Evolutionary conservation across 2,113 vertebrate species (phyloP).

Genomic region (Micronycteris hirsuta): DNA sequence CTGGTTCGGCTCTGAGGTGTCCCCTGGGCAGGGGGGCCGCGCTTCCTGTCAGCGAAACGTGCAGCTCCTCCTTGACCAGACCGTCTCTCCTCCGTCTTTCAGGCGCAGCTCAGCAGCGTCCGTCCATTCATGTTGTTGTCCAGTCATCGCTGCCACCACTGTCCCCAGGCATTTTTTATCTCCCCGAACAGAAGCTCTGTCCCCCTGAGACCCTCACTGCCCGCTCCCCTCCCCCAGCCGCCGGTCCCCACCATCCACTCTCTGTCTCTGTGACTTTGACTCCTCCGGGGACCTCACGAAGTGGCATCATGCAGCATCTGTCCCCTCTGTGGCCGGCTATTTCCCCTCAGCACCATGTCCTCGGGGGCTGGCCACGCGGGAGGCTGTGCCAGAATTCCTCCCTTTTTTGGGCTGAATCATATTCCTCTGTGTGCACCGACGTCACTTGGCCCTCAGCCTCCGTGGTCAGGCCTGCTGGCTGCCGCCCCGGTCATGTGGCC

Average conservation of each 20-base stretch:
- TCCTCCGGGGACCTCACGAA: rapidly evolving
- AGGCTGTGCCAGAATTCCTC: rapidly evolving
- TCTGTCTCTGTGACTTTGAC: rapidly evolving
- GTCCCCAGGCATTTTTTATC: neutral
- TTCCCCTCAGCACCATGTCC: neutral
- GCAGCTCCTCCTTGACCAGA: neutral
- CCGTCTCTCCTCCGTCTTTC: rapidly evolving
- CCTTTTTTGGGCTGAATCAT: rapidly evolving
- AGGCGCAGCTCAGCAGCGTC: rapidly evolving
- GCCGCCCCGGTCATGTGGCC: rapidly evolving
- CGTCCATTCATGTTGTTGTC: rapidly evolving
- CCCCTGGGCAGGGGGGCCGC: rapidly evolving
- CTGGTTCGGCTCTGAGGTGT: neutral
- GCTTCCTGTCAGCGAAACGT: rapidly evolving
- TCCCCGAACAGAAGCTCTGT: neutral
- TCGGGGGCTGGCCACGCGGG: rapidly evolving
- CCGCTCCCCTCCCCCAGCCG: rapidly evolving
- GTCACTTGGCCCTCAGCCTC: rapidly evolving
- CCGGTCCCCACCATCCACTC: rapidly evolving
- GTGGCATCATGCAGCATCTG: rapidly evolving
- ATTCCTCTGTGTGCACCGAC: rapidly evolving
- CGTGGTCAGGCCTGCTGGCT: rapidly evolving
- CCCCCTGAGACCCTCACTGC: rapidly evolving
- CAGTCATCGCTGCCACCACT: rapidly evolving
- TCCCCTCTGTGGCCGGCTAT: rapidly evolving